Conservation (phyloP, 2,113 vertebrate species). For the Dasypus novemcinctus region DNA sequence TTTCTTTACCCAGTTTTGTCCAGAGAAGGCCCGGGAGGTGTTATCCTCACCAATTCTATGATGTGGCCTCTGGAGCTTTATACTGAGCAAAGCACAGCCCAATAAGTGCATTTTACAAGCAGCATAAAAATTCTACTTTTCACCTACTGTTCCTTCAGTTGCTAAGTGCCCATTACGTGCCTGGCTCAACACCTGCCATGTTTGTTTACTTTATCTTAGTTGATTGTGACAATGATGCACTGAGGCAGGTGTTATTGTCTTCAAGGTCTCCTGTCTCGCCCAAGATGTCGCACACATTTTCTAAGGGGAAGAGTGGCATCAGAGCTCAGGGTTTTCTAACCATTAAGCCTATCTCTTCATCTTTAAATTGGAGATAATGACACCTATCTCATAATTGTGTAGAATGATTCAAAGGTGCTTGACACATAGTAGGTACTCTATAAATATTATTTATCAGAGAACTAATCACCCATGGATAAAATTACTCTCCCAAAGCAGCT, state of each 20-base stretch:
- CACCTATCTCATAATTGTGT: neutral
- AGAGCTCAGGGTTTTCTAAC: neutral
- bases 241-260: neutral
- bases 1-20: neutral
- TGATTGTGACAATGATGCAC: neutral
- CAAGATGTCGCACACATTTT: neutral
- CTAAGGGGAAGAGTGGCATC: neutral
- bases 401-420: neutral
- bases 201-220: neutral
- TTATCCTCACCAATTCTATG: neutral
- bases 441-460: neutral
- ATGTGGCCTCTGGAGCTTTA: neutral
- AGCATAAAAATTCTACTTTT: neutral
- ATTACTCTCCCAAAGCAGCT: neutral
- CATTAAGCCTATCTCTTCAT: neutral
- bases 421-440: neutral
- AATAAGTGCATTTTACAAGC: neutral
- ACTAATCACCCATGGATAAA: neutral
- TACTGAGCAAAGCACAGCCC: neutral
- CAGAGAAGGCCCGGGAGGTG: neutral
- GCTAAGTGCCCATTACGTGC: neutral
- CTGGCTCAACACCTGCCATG: neutral
- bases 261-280: neutral
- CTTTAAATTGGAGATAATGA: neutral
- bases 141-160: neutral